These are phyloP conservation scores for Syngnathus floridae DNA, from an alignment of 2,113 vertebrate genomes.

Conservation along the genomic window DNA sequence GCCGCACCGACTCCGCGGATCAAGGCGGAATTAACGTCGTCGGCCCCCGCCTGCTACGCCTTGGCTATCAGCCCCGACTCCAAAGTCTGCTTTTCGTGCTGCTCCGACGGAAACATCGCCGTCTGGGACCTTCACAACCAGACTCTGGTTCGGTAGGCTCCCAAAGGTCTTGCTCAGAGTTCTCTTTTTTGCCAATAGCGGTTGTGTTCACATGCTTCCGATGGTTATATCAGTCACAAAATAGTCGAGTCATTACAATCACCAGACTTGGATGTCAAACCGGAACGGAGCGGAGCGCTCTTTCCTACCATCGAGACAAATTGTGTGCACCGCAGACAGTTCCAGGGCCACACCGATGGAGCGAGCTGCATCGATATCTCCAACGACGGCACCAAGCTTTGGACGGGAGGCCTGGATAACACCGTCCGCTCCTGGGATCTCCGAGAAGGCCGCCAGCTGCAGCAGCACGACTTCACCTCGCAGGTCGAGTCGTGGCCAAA, in stretches of 20 bases:
- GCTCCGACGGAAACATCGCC: slow-evolving; percentile 92
- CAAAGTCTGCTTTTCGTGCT: slow-evolving; percentile 97
- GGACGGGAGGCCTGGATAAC: slow-evolving; percentile 94
- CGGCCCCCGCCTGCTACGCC: slow-evolving; percentile 89
- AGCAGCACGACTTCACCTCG: slow-evolving; percentile 96
- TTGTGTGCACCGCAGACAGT: slow-evolving; percentile 70
- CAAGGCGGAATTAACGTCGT: slow-evolving; percentile 93
- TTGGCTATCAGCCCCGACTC: slow-evolving; percentile 95
- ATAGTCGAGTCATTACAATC: too few relatives aligned
- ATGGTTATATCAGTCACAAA: too few relatives aligned
- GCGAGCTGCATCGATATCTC: slow-evolving; percentile 98
- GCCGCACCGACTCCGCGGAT: slow-evolving; percentile 89
- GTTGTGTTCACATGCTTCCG: too few relatives aligned
- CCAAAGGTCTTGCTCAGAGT: not conserved
- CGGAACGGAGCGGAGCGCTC: not conserved
- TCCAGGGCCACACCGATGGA: slow-evolving; percentile 93
- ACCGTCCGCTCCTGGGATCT: slow-evolving; percentile 95
- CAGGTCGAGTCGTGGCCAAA: slow-evolving; percentile 68
- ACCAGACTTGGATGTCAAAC: not conserved
- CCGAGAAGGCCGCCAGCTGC: slow-evolving; percentile 90
- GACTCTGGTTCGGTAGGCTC: slow-evolving; percentile 83
- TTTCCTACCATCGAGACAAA: not conserved
- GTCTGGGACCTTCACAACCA: slow-evolving; percentile 98
- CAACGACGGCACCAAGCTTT: slow-evolving; percentile 90
- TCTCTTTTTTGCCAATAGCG: too few relatives aligned